These are phyloP conservation scores for Dryococelus australis DNA, from an alignment of 2,888 invertebrate genomes.

Conservation along the genomic window DNA sequence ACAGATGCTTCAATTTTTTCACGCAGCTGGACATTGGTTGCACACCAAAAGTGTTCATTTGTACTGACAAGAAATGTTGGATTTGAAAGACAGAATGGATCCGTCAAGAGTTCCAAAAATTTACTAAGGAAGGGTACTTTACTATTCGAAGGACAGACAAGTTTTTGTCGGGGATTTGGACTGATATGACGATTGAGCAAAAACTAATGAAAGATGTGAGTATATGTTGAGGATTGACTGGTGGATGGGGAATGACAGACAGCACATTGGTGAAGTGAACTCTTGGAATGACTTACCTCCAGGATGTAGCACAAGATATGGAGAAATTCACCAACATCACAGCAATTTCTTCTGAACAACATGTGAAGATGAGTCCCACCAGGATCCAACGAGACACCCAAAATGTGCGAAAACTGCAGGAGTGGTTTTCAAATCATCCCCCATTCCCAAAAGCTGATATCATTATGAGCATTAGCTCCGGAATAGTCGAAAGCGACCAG, in stretches of 20 bases:
- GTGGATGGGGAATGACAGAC: too few relatives aligned
- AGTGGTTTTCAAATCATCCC: background rate
- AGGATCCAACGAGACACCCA: background rate
- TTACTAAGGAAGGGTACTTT: too few relatives aligned
- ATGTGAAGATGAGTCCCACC: slow-evolving; percentile 22
- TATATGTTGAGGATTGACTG: too few relatives aligned
- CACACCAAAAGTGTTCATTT: slow-evolving; percentile 45
- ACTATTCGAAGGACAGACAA: too few relatives aligned
- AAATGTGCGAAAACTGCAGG: too few relatives aligned
- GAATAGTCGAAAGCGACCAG: background rate
- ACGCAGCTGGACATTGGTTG: slow-evolving; percentile 46
- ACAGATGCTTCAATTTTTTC: slow-evolving; percentile 40
- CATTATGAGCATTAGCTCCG: background rate
- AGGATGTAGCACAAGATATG: slow-evolving; percentile 5
- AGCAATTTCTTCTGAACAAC: slow-evolving; percentile 27
- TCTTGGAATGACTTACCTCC: background rate
- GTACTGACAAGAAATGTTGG: slow-evolving; percentile 46
- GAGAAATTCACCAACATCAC: background rate
- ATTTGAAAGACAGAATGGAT: slow-evolving; percentile 35
- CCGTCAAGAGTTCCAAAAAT: background rate
- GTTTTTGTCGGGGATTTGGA: too few relatives aligned
- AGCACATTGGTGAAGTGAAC: too few relatives aligned
- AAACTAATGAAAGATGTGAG: too few relatives aligned
- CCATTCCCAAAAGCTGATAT: background rate
- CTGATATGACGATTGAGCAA: too few relatives aligned